Evolutionary conservation across 2,113 vertebrate species (phyloP), one percentile per base, ranked within the genome.

Genomic region (Setophaga petechia): DNA sequence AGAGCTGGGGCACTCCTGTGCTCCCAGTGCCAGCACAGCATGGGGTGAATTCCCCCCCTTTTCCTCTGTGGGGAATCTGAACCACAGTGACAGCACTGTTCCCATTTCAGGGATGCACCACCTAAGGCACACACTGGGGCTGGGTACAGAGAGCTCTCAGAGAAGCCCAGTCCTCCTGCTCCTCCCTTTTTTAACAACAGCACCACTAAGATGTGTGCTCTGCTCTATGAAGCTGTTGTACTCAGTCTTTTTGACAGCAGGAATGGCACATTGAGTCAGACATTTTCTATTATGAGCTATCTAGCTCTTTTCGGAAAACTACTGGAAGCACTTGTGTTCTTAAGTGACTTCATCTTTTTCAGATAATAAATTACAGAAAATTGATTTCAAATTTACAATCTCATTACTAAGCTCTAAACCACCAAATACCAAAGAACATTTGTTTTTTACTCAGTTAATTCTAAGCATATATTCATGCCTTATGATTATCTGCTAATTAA

Each of bases 351-450:
- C 41, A 69, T 72, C 31, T 91, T 68, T 49, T 90, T 72, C 69
- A 57, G 46, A 65, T 13, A 62, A 58, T 35, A 76, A 57, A n/a
- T 76, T 31, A 41, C 9, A 87, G 41, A 82, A 66, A 76, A 73
- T 17, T 17, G 4, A 67, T 84, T 84, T 91, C 6, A 59, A 58
- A 91, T 72, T 84, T 79, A 82, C 44, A 75, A 15, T 75, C 47
- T 89, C 44, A 79, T 93, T 73, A 85, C n/a, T 31, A 80, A 83
- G n/a, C 22, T 17, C 75, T 62, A 79, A 92, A 49, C 24, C 24
- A 66, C 46, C 4, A 3, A 89, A 93, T 59, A 87, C 37, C 58
- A 84, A 69, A 69, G 35, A 77, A 54, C 61, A 27, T 76, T 83
- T 72, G 8, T 25, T 82, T 91, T 80, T 89, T 15, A 89, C 28